Evolutionary conservation across 1,140 invertebrate species (phyloP).

Genomic region (Trachymyrmex septentrionalis): DNA sequence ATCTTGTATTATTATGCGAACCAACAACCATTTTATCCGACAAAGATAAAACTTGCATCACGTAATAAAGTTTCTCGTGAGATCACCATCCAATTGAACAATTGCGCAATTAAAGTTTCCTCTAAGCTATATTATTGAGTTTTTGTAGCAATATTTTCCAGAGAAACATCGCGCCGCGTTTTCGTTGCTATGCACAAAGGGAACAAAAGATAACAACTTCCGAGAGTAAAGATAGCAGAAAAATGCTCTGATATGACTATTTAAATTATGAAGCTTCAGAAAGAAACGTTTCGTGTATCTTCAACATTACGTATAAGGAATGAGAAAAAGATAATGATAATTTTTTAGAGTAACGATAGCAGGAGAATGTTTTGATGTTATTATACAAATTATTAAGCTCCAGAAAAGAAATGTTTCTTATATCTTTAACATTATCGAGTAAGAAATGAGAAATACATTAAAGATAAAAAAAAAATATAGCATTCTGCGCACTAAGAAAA

Average conservation of each 20-base stretch:
- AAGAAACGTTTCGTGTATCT: not conserved
- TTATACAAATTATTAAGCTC: too few relatives aligned
- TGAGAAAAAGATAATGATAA: not conserved
- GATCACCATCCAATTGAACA: constrained; percentile 24
- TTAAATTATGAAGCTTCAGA: not conserved
- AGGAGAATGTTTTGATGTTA: too few relatives aligned
- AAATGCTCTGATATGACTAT: not conserved
- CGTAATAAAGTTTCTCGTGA: not conserved
- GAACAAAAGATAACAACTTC: not conserved
- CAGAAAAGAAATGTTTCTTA: too few relatives aligned
- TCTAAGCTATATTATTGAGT: not conserved
- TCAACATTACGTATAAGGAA: not conserved
- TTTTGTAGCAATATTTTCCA: not conserved
- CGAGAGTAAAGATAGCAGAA: not conserved
- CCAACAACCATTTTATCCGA: not conserved
- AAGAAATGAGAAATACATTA: too few relatives aligned
- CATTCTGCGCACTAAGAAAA: too few relatives aligned
- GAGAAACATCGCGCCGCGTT: not conserved
- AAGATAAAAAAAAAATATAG: too few relatives aligned
- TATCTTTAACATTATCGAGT: too few relatives aligned
- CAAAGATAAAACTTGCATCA: not conserved
- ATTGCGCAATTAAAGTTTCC: constrained; percentile 6
- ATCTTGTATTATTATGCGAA: not conserved
- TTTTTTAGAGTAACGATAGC: too few relatives aligned
- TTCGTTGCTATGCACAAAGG: not conserved